Conservation (phyloP, 2,888 invertebrate species). For the Caenorhabditis sulstoni region DNA sequence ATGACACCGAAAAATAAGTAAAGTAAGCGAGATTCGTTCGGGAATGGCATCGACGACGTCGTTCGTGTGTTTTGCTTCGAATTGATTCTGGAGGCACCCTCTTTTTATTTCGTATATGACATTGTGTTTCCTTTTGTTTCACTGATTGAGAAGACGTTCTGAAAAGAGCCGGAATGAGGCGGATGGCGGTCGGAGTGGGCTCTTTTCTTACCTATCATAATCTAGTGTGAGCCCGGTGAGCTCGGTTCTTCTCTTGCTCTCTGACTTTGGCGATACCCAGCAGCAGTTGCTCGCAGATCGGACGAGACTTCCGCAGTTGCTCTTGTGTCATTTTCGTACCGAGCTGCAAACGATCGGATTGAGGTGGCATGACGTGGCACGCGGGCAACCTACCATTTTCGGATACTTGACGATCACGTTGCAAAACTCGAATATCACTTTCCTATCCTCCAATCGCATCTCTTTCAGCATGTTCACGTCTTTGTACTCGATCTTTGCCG, state of each 20-base stretch:
- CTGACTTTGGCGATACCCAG: constrained; percentile 51
- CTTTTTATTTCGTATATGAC: constrained; percentile 19
- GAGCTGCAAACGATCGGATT: constrained; percentile 35
- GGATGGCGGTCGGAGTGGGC: background rate
- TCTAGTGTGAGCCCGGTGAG: constrained; percentile 53
- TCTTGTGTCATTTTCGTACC: constrained; percentile 46
- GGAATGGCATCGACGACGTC: constrained; percentile 1
- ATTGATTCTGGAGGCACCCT: constrained; percentile 32
- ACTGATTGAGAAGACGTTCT: background rate
- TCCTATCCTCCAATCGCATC: constrained; percentile 52
- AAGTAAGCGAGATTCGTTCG: constrained; percentile 1
- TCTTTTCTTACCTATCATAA: constrained; percentile 28
- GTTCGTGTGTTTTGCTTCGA: constrained; percentile 11
- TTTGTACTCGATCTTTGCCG: constrained; percentile 51
- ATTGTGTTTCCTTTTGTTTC: constrained; percentile 4
- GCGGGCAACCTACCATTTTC: constrained; percentile 26
- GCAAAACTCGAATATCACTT: constrained; percentile 56
- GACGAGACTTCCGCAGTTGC: constrained; percentile 54
- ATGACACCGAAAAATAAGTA: background rate
- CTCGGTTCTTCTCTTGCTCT: constrained; percentile 50
- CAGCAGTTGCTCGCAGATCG: constrained; percentile 53
- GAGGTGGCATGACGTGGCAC: too few relatives aligned
- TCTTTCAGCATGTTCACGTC: constrained; percentile 55
- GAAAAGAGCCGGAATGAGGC: constrained; percentile 12
- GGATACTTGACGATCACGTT: constrained; percentile 54